Percentiles rank a stretch among this genome's conserved stretches.
phyloP scores from a whole-genome alignment of 2,113 vertebrate genomes.

The Cairina moschata region DNA sequence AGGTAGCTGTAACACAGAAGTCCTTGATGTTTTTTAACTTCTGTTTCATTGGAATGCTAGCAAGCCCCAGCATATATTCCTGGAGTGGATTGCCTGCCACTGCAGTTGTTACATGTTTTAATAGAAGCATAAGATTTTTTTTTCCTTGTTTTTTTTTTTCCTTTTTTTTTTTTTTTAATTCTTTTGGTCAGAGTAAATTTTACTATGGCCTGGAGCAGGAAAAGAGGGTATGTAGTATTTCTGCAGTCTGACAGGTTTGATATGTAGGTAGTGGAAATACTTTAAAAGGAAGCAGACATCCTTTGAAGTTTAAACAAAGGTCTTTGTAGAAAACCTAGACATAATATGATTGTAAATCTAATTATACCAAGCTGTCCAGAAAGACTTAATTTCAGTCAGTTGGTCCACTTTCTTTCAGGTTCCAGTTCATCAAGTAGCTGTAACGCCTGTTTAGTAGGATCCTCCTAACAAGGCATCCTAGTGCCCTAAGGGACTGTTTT shows the following conservation, averaged over 20 bases:
- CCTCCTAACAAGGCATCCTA: neutral
- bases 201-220: slow-evolving; percentile 21
- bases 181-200: neutral
- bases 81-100: neutral
- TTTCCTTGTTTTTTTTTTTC: neutral
- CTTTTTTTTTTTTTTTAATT: neutral
- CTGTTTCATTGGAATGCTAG: slow-evolving; percentile 26
- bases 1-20: neutral
- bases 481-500: neutral
- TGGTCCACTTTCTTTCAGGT: neutral
- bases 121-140: neutral
- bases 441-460: neutral
- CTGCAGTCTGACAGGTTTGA: slow-evolving; percentile 32
- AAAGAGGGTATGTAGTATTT: slow-evolving; percentile 20
- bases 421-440: neutral
- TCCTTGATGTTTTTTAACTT: slow-evolving; percentile 17
- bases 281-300: slow-evolving; percentile 46
- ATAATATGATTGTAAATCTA: slow-evolving; percentile 49
- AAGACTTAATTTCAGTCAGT: slow-evolving; percentile 24
- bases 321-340: slow-evolving; percentile 43
- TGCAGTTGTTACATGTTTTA: slow-evolving; percentile 1
- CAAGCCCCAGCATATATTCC: slow-evolving; percentile 24
- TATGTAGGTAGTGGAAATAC: slow-evolving; percentile 37
- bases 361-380: slow-evolving; percentile 37
- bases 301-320: slow-evolving; percentile 66